Conservation (phyloP, 2,113 vertebrate genomes). For the Callospermophilus lateralis region DNA sequence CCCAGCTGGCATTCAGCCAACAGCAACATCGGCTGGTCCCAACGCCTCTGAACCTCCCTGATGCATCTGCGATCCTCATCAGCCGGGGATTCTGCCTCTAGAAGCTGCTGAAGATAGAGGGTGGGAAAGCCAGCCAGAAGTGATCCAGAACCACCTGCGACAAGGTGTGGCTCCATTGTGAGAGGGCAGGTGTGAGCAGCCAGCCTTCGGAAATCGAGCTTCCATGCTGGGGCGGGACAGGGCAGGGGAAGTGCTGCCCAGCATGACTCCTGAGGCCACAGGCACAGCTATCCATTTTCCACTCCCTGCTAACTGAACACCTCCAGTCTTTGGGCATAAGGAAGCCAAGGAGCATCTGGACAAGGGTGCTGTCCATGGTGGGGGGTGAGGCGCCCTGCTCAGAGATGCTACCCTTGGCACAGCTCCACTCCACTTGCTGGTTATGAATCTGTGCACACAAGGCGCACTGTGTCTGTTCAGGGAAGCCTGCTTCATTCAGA, state of each 20-base stretch:
- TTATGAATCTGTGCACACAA: background rate
- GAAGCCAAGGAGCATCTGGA: background rate
- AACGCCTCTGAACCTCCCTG: background rate
- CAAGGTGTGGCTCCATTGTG: background rate
- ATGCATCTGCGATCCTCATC: background rate
- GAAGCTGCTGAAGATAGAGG: background rate
- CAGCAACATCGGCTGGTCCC: background rate
- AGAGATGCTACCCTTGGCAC: too few relatives aligned
- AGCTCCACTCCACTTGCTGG: fast-evolving
- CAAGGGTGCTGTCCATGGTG: fast-evolving
- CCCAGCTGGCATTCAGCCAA: background rate
- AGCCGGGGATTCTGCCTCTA: background rate
- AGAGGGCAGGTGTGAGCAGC: background rate
- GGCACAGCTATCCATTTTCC: background rate
- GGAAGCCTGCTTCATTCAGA: background rate
- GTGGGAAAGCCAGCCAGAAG: background rate
- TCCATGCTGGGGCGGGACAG: background rate
- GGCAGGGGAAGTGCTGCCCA: too few relatives aligned
- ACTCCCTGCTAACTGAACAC: background rate
- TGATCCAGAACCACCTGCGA: background rate
- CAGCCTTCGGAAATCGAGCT: background rate
- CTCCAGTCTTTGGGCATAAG: background rate
- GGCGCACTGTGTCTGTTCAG: fast-evolving
- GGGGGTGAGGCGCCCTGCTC: background rate
- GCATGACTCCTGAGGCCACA: fast-evolving